Evolutionary conservation across 2,113 vertebrate species (phyloP), one percentile per base, ranked within the genome.

Genomic region (Myanophis thanlyinensis): DNA sequence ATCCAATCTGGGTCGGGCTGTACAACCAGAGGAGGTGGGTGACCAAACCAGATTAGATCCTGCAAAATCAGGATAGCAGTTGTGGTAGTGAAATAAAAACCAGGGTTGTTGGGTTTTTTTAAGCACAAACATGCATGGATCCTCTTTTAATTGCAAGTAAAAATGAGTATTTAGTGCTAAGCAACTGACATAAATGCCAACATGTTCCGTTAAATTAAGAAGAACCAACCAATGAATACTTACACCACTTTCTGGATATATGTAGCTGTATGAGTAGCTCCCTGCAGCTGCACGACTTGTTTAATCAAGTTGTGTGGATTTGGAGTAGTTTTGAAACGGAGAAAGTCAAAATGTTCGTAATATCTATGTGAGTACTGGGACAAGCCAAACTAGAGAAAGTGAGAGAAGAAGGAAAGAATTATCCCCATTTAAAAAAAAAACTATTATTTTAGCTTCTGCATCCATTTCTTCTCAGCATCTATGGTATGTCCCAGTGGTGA

Each of bases 201-300:
- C 13, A 85, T 62, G 27, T n/a, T 9, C 13, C 1, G 22, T 25
- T 23, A 40, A 30, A 53, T 59, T 22, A 22, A 80, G 2, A 3
- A 25, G 8, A 51, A 46, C 11, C 54, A 46, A 73, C 30, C 52
- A 44, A 47, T 46, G 4, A 22, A 2, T 49, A 47, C 96, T 95
- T 96, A 97, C 97, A 97, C 93, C 46, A 95, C 96, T 73, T 0
- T 44, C 89, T 0, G 91, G 91, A 97, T 97, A 91, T 93, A 97
- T 0, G 95, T 95, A 86, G 96, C 95, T 0, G 97, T 97, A 48
- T 3, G 91, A 0, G 96, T 97, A n/a, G 90, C 35, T 18, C 95
- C 95, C 0, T 0, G 0, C 47, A 95, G 91, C 4, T 97, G 96
- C 0, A 0, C 0, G 0, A 97, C 91, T 30, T n/a, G 10, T 15